Evolutionary conservation across 2,113 vertebrate species (phyloP).

Genomic region (Bubalus kerabau): DNA sequence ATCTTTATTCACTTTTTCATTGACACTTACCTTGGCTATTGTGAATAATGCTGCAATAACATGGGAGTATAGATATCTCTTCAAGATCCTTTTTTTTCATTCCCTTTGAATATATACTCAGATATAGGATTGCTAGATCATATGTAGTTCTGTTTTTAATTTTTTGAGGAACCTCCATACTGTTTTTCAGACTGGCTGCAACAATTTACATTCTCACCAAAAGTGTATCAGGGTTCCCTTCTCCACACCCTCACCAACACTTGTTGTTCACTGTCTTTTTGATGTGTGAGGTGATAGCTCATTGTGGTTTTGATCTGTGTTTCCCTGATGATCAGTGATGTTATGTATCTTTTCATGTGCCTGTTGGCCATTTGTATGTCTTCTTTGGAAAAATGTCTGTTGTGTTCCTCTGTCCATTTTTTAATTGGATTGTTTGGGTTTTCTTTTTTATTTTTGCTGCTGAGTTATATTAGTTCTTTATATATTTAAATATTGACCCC

Average conservation of each 20-base stretch:
- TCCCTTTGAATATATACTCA: neutral
- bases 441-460: neutral
- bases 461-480: neutral
- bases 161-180: neutral
- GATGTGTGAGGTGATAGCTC: neutral
- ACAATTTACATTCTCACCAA: neutral
- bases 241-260: neutral
- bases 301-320: neutral
- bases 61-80: neutral
- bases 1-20: neutral
- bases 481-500: neutral
- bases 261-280: neutral
- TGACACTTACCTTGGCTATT: neutral
- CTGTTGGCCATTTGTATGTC: neutral
- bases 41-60: neutral
- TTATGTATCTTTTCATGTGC: neutral
- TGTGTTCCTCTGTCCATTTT: neutral
- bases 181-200: neutral
- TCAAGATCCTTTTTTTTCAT: neutral
- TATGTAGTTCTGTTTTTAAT: neutral
- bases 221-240: neutral
- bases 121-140: neutral
- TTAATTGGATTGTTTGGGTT: neutral
- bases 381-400: neutral
- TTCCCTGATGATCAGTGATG: neutral